Evolutionary conservation across 2,888 invertebrate species (phyloP), one percentile per base, ranked within the genome.

Genomic region (Ceraclea dissimilis): DNA sequence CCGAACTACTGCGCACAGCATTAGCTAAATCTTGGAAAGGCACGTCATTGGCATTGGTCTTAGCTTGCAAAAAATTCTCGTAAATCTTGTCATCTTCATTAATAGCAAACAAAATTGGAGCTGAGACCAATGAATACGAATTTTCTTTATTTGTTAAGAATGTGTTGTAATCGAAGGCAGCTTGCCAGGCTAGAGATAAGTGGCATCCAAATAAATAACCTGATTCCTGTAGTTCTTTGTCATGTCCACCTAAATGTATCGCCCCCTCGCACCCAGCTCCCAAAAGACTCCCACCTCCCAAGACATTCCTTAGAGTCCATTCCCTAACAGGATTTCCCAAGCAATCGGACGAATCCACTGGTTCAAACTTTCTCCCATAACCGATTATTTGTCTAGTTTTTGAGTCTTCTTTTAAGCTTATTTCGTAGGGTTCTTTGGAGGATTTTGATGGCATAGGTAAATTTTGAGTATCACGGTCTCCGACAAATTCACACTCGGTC

Each of bases 181-280:
- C 58, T 20, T 58, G 58, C 82, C 54, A 60, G 34, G 0, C 71
- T 70, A 65, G 77, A 34, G 88, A 88, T 51, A 90, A 75, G 70
- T 90, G 86, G 67, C 87, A 85, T 4, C 91, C 92, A 67, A 92
- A 90, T 52, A 84, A 76, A 67, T 85, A 88, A 0, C 88, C 92
- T 53, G 81, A 79, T 58, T 84, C 79, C 68, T 91, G 89, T 43
- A 86, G 72, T 33, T 81, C 76, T 49, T 77, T 67, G 31, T 76
- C 74, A 65, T 88, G 86, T 1, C 85, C 84, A 17, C 86, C 88
- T 61, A 93, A 71, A 68, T 86, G 79, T 54, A 90, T 67, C 1
- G 90, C 85, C n/a, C 88, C 86, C 70, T 88, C 84, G 67, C 92
- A 93, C 5, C 90, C 87, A 65, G 88, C 83, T 5, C 90, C 90